Base-by-base conservation (phyloP, 2,888 invertebrate genomes). In the Drosophila nigricruria region DNA sequence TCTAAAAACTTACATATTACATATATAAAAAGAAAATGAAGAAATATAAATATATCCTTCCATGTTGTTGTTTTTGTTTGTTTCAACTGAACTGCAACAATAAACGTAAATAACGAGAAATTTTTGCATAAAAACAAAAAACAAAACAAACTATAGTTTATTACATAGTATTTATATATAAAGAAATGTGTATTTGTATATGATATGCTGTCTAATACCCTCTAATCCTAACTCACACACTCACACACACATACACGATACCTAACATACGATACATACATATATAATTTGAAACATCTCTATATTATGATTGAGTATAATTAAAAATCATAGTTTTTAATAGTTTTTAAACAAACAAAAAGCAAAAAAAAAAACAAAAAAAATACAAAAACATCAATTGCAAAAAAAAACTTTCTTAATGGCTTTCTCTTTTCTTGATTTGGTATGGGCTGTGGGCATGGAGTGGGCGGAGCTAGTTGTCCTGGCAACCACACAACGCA, bases 311-410 rank as follows among this genome's bases (percentile, higher is more conserved):
- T 83, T 83, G 80, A 90, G 89, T 82, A 90, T 56, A 91, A 91
- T 89, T 91, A 89, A 91, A 91, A 90, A 91, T 85, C 81, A 89
- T 91, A 91, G 89, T 90, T 91, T 90, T 90, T 91, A 91, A 91
- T 91, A 91, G 91, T 91, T 91, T 90, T 90, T 91, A 91, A 91
- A 91, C 85, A 82, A 79, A 85, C 71, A 73, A 50, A 63, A 70
- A 49, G 74, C 70, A 65, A 70, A 49, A 58, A 59, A 58, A 23
- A 43, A 43, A 16, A 43, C 3, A 43, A 25, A 25, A 66, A 49
- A 42, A 56, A 56, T 30, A 56, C 30, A 50, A 64, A 67, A 66
- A 73, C 73, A 79, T 60, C 73, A 77, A 79, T 71, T 81, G 77
- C 79, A 79, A 72, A 47, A 40, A n/a, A n/a, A 79, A 67, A 30